Evolutionary conservation across 2,888 invertebrate species (phyloP), one percentile per base, ranked within the genome.

Genomic region (Cantharis rustica): DNA sequence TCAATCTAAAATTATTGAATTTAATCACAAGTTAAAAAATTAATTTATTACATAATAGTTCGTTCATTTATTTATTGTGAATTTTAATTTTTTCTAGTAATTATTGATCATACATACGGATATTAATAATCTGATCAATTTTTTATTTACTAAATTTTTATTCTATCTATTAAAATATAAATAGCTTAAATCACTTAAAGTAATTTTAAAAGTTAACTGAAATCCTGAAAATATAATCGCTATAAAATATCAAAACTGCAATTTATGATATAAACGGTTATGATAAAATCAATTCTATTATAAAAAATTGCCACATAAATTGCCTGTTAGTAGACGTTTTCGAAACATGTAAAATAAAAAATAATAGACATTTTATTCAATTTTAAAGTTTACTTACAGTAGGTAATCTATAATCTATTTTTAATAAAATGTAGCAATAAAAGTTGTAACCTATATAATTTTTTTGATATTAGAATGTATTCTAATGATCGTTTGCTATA

Each of bases 261-360:
- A 47, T 47, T 47, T 47, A 47, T 47, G 47, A 7, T n/a, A 47
- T 47, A 47, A 47, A 9, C 20, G 47, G 47, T 23, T 68, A 13
- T 47, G 16, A 31, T 16, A 27, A 72, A 72, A 47, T 68, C 72
- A 72, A 72, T 72, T 72, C 66, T 47, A 72, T 72, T 47, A 72
- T 64, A 68, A 64, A 72, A 47, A 72, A 72, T 72, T 66, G 63
- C 27, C 31, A 72, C 31, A 66, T 68, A 72, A 72, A 72, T 72
- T 72, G 64, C 66, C 31, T 26, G 66, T 63, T 71, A 68, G 66
- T 66, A 13, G 66, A 68, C 72, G 63, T 47, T 9, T 47, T 47
- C 47, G 7, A 47, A 47, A 47, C 47, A 47, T 47, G 47, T 47
- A 47, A 47, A 47, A 47, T 47, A 47, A 47, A 47, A 47, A 47